phyloP scores from a whole-genome alignment of 2,888 invertebrate genomes.

The Lypha dubia region DNA sequence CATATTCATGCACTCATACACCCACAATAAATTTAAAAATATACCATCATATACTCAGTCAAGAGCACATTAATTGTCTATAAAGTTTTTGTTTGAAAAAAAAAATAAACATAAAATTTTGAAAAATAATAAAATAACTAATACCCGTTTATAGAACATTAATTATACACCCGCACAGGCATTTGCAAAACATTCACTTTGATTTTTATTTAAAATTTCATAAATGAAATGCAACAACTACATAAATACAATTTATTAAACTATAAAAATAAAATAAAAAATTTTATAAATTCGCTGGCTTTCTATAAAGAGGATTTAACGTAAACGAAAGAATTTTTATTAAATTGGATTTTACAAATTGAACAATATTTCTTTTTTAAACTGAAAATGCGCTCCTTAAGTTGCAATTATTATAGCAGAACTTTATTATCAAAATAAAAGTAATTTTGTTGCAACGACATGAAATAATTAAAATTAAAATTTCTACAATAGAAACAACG shows the following conservation, averaged over 20 bases:
- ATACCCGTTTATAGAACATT: slow-evolving; percentile 36
- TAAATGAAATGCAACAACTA: slow-evolving; percentile 60
- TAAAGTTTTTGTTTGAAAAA: not conserved
- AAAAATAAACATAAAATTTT: not conserved
- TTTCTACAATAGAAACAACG: not conserved
- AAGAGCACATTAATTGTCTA: not conserved
- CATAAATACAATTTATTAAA: slow-evolving; percentile 57
- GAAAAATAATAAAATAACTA: slow-evolving; percentile 9
- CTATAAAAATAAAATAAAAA: slow-evolving; percentile 50
- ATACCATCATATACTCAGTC: not conserved
- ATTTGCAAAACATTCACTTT: not conserved
- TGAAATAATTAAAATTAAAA: not conserved
- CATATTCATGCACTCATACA: not conserved
- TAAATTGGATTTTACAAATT: slow-evolving; percentile 22
- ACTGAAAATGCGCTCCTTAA: not conserved
- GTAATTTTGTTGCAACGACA: slow-evolving; percentile 4
- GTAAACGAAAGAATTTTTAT: slow-evolving; percentile 36
- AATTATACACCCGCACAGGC: not conserved
- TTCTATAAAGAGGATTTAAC: slow-evolving; percentile 6
- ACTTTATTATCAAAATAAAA: slow-evolving; percentile 1
- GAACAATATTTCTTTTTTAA: not conserved
- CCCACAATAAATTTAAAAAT: slow-evolving; percentile 2
- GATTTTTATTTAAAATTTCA: slow-evolving; percentile 50
- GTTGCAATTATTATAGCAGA: slow-evolving; percentile 1
- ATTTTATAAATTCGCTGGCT: slow-evolving; percentile 34